Evolutionary conservation across 2,888 invertebrate genomes (phyloP).

Genomic region (Chrysotoxum bicinctum): DNA sequence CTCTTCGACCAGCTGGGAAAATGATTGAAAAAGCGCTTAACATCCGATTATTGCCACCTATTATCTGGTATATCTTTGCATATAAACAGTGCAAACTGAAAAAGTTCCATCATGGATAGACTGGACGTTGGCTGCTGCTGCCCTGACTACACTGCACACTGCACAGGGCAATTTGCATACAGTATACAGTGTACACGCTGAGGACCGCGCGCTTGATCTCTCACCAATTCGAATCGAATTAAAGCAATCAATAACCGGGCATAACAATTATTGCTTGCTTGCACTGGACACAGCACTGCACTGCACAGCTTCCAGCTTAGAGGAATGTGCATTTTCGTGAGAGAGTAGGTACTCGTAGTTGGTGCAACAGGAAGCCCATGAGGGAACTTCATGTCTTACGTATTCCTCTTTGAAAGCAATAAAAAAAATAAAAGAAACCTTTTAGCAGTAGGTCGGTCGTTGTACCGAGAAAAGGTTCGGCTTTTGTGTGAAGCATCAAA

Average conservation of each 20-base stretch:
- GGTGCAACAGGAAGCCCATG: slow-evolving; percentile 58
- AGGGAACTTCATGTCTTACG: slow-evolving; percentile 32
- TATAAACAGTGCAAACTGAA: slow-evolving; percentile 13
- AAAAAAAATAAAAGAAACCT: slow-evolving; percentile 36
- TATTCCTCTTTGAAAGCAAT: slow-evolving; percentile 4
- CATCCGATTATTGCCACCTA: slow-evolving; percentile 67
- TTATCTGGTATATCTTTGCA: slow-evolving; percentile 69
- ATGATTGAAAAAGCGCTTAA: slow-evolving; percentile 71
- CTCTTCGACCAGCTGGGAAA: slow-evolving; percentile 56
- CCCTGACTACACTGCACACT: background rate
- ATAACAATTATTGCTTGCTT: slow-evolving; percentile 61
- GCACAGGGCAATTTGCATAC: slow-evolving; percentile 37
- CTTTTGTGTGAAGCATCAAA: slow-evolving; percentile 49
- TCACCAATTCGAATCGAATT: slow-evolving; percentile 70
- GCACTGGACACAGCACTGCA: slow-evolving; percentile 17
- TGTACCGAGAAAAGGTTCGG: slow-evolving; percentile 29
- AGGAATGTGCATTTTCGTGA: slow-evolving; percentile 58
- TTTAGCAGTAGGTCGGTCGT: slow-evolving; percentile 65
- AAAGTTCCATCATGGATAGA: slow-evolving; percentile 2
- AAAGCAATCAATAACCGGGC: slow-evolving; percentile 70
- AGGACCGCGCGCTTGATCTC: slow-evolving; percentile 58
- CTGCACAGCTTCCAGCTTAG: slow-evolving; percentile 35
- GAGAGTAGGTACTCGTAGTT: slow-evolving; percentile 11
- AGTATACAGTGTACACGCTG: background rate
- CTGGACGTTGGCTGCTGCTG: slow-evolving; percentile 17